Conservation (phyloP, 1,140 invertebrate genomes). For the Antheraea pernyi region DNA sequence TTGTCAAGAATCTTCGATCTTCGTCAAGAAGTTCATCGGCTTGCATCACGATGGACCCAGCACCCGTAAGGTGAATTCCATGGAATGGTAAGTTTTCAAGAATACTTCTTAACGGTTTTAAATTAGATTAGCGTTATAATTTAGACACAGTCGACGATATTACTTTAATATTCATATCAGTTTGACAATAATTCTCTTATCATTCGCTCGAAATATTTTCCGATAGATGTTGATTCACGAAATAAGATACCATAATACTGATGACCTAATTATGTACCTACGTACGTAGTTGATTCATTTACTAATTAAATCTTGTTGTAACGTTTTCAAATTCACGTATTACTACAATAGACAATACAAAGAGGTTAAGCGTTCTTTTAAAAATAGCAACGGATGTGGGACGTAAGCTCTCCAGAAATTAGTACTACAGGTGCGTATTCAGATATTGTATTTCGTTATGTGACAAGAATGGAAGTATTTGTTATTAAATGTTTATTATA, state of each 20-base stretch:
- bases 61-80: no score
- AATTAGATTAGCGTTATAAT: neutral
- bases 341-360: neutral
- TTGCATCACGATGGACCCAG: no score
- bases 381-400: constrained; percentile 1
- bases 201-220: neutral
- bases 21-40: no score
- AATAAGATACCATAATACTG: neutral
- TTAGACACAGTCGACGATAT: neutral
- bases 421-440: neutral
- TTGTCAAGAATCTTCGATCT: no score
- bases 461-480: neutral
- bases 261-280: neutral
- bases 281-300: neutral
- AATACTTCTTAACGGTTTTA: no score
- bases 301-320: neutral
- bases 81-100: no score
- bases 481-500: neutral
- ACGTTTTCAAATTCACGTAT: neutral
- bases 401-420: neutral
- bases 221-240: neutral
- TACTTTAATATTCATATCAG: neutral
- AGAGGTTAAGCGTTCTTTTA: neutral
- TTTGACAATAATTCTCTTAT: neutral
- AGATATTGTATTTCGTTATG: neutral